Evolutionary conservation across 2,888 invertebrate species (phyloP).

Genomic region (Colletes collaris): DNA sequence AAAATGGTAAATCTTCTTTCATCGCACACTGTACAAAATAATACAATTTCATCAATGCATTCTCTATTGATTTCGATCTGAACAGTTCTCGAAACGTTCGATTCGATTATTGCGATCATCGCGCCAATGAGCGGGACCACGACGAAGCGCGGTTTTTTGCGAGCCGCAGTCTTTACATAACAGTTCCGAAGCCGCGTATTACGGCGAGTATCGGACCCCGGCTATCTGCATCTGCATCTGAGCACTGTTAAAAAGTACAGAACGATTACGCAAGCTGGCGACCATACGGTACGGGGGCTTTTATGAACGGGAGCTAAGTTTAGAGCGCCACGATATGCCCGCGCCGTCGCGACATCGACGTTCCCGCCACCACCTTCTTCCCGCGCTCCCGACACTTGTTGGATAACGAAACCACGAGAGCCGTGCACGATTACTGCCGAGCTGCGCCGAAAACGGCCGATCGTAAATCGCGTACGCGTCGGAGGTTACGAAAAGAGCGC

Average conservation of each 20-base stretch:
- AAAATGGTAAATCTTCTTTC: no score
- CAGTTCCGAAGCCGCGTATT: constrained; percentile 28
- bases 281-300: constrained; percentile 55
- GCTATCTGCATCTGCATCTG: constrained; percentile 62
- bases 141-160: constrained; percentile 5
- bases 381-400: constrained; percentile 71
- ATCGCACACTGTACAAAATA: no score
- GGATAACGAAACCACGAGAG: constrained; percentile 68
- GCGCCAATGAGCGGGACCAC: background rate
- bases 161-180: constrained; percentile 26
- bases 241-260: constrained; percentile 64
- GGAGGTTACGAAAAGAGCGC: constrained; percentile 31
- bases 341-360: constrained; percentile 12
- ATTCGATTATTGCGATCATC: background rate
- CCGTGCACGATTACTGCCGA: constrained; percentile 26
- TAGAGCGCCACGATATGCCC: constrained; percentile 67
- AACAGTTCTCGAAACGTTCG: background rate
- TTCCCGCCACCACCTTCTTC: constrained; percentile 53
- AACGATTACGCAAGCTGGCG: constrained; percentile 65
- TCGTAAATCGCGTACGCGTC: background rate
- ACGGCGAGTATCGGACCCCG: constrained; percentile 44
- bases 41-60: background rate
- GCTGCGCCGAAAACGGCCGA: constrained; percentile 26
- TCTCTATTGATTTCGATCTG: background rate
- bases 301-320: constrained; percentile 72